Evolutionary conservation across 2,113 vertebrate genomes (phyloP).

Genomic region (Paedocypris sp.): DNA sequence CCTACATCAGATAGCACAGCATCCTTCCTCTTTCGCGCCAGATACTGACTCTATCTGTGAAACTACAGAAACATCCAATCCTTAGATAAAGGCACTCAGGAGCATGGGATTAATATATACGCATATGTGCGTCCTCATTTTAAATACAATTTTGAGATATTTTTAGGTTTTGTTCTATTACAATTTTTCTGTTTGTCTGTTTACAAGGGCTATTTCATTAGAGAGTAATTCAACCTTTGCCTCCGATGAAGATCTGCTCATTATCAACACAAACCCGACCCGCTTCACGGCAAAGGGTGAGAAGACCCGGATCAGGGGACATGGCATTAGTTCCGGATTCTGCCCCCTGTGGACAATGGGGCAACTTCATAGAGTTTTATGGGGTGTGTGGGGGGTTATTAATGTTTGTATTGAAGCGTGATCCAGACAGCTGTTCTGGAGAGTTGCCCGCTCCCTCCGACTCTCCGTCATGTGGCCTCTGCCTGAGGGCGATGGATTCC

Average conservation of each 20-base stretch:
- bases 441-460: slow-evolving; percentile 29
- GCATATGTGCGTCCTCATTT: too few relatives aligned
- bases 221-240: too few relatives aligned
- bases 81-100: slow-evolving; percentile 16
- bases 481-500: slow-evolving; percentile 35
- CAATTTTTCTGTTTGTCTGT: neutral
- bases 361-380: slow-evolving; percentile 31
- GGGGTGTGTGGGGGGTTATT: slow-evolving; percentile 42
- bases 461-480: slow-evolving; percentile 22
- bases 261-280: slow-evolving; percentile 13
- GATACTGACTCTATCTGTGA: slow-evolving; percentile 3
- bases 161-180: slow-evolving; percentile 7
- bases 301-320: slow-evolving; percentile 41
- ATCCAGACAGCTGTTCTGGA: slow-evolving; percentile 62
- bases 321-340: slow-evolving; percentile 33
- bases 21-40: slow-evolving; percentile 10
- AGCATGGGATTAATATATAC: neutral
- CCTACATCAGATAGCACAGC: slow-evolving; percentile 8
- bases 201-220: too few relatives aligned
- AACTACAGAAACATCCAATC: neutral
- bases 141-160: too few relatives aligned
- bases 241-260: neutral
- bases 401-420: slow-evolving; percentile 54
- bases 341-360: slow-evolving; percentile 33
- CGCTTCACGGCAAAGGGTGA: slow-evolving; percentile 26